Evolutionary conservation across 2,113 vertebrate species (phyloP).

Genomic region (Galeopterus variegatus): DNA sequence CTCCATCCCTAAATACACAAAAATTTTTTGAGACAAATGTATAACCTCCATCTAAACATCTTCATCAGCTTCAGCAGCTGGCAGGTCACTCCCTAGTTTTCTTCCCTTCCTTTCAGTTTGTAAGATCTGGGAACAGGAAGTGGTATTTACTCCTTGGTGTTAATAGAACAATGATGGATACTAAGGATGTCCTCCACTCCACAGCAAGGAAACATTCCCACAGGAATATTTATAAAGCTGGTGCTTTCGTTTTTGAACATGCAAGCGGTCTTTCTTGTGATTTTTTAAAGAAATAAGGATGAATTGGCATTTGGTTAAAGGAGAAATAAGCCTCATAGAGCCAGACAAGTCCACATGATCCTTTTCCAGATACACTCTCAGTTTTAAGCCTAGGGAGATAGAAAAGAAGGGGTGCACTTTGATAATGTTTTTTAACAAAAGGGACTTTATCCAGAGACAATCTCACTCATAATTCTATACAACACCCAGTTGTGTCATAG

Average conservation of each 20-base stretch:
- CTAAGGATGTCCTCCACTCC: neutral
- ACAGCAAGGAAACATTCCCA: conserved; percentile 36
- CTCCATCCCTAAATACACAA: neutral
- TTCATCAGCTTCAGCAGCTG: neutral
- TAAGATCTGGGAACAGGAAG: conserved; percentile 36
- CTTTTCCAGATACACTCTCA: neutral
- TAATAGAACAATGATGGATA: conserved; percentile 53
- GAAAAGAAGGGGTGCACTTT: neutral
- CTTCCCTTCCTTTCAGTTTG: neutral
- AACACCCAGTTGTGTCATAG: neutral
- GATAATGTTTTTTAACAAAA: neutral
- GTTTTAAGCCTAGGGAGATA: neutral
- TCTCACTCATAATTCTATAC: neutral
- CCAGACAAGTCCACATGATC: neutral
- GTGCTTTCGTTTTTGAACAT: conserved; percentile 14
- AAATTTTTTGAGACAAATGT: neutral
- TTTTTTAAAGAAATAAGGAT: neutral
- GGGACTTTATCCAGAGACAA: neutral
- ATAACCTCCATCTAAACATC: neutral
- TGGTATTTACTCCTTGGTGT: neutral
- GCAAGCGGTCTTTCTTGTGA: neutral
- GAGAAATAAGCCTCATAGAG: neutral
- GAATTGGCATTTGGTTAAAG: conserved; percentile 11
- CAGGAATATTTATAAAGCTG: conserved; percentile 39
- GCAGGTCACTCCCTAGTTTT: neutral